phyloP scores from a whole-genome alignment of 2,888 invertebrate genomes.

The Folsomia manolachei region DNA sequence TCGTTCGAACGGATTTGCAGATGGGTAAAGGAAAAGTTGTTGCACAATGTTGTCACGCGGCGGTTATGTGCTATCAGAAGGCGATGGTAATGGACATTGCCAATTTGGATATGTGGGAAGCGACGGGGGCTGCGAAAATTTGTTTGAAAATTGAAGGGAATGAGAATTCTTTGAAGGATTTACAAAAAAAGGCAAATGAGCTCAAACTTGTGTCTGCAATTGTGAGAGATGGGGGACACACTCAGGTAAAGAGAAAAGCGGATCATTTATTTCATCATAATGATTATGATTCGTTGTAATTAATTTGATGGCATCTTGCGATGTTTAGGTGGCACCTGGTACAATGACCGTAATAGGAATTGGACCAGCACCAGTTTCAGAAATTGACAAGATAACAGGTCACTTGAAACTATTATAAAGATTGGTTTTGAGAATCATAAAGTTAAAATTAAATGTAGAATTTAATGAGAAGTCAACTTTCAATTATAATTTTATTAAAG shows the following conservation, averaged over 20 bases:
- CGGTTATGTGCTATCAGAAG: constrained; percentile 78
- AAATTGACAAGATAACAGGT: constrained; percentile 79
- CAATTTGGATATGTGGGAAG: constrained; percentile 66
- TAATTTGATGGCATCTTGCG: not conserved
- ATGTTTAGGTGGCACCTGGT: constrained; percentile 75
- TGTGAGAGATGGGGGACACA: constrained; percentile 87
- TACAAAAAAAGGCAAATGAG: constrained; percentile 68
- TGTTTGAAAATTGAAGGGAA: constrained; percentile 72
- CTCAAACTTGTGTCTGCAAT: constrained; percentile 69
- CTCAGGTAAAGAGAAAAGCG: too few species aligned
- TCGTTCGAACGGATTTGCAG: constrained; percentile 82
- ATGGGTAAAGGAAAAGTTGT: constrained; percentile 96
- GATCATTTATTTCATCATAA: not conserved
- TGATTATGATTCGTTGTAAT: not conserved
- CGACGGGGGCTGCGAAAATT: constrained; percentile 77
- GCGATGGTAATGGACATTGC: constrained; percentile 64
- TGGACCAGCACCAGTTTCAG: constrained; percentile 78
- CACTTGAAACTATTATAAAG: constrained; percentile 77
- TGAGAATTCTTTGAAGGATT: constrained; percentile 67
- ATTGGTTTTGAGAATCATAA: too few species aligned
- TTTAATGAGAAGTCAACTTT: too few species aligned
- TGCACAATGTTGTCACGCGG: constrained; percentile 79
- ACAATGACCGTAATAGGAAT: constrained; percentile 85
- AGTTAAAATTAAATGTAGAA: too few species aligned
- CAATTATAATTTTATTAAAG: too few species aligned